Evolutionary conservation across 2,113 vertebrate species (phyloP).

Genomic region (Mustelus asterias): DNA sequence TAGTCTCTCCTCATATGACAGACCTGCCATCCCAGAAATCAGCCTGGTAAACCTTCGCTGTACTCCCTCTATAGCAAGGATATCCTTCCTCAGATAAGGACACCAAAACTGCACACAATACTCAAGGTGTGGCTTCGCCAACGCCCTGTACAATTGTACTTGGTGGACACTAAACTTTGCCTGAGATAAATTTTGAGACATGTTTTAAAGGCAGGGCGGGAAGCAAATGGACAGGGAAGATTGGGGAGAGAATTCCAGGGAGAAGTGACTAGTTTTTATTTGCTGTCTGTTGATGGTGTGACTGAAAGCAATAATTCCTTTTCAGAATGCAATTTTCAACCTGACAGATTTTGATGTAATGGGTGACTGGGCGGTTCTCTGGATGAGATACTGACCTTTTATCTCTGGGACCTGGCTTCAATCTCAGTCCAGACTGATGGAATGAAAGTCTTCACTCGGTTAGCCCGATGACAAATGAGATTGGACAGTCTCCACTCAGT

Average conservation of each 20-base stretch:
- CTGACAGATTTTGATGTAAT: constrained; percentile 13
- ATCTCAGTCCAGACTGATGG: constrained; percentile 7
- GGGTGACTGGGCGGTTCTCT: not conserved
- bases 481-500: not conserved
- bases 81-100: no score
- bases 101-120: no score
- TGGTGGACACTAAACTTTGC: not conserved
- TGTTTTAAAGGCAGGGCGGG: not conserved
- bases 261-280: not conserved
- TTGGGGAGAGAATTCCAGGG: not conserved
- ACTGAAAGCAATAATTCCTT: constrained; percentile 20
- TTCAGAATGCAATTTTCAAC: constrained; percentile 30
- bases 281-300: not conserved
- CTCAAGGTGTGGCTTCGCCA: no score
- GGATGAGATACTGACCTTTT: constrained; percentile 16
- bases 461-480: not conserved
- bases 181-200: not conserved
- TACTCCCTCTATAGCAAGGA: no score
- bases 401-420: not conserved
- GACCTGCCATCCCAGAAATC: no score
- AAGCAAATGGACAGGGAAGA: not conserved
- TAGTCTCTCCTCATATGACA: no score
- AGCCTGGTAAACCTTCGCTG: no score
- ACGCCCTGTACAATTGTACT: not conserved
- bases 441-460: constrained; percentile 5